Evolutionary conservation across 2,888 invertebrate species (phyloP).

Genomic region (Itoplectis maculator): DNA sequence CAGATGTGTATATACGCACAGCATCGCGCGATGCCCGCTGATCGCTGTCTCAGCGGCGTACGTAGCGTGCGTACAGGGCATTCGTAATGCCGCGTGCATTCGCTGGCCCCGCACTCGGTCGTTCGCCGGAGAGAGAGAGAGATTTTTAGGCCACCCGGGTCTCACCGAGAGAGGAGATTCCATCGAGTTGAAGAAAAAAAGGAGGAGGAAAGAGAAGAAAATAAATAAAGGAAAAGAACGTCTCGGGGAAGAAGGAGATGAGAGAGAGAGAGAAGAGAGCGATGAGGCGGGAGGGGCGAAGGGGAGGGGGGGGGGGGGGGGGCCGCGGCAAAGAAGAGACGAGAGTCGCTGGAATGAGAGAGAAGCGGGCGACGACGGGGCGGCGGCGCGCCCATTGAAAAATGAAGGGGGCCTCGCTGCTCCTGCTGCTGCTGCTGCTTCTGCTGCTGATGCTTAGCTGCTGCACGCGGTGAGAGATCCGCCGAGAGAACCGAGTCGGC

Average conservation of each 20-base stretch:
- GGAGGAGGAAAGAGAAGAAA: slow-evolving; percentile 41
- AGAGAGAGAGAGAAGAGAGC: not conserved
- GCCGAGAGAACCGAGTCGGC: slow-evolving; percentile 12
- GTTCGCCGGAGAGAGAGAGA: slow-evolving; percentile 31
- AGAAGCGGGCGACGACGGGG: slow-evolving; percentile 48
- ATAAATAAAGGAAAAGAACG: slow-evolving; percentile 48
- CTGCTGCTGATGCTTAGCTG: not conserved
- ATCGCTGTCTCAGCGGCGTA: slow-evolving; percentile 17
- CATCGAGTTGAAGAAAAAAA: slow-evolving; percentile 39
- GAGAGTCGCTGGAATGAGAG: slow-evolving; percentile 20
- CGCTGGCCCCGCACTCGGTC: slow-evolving; percentile 52
- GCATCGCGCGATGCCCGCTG: not conserved
- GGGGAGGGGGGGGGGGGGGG: not conserved
- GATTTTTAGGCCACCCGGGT: slow-evolving; percentile 67
- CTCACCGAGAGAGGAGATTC: slow-evolving; percentile 44
- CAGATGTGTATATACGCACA: slow-evolving; percentile 30
- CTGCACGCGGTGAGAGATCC: slow-evolving; percentile 1
- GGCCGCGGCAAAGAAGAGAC: slow-evolving; percentile 28
- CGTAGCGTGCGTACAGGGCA: slow-evolving; percentile 66
- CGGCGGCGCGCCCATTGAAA: slow-evolving; percentile 56
- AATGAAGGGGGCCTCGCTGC: slow-evolving; percentile 46
- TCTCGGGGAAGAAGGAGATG: slow-evolving; percentile 36
- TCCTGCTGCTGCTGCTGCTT: slow-evolving; percentile 23
- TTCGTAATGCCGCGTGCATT: slow-evolving; percentile 60
- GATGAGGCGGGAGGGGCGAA: not conserved